These are phyloP conservation scores for Diprion similis DNA, from an alignment of 1,140 invertebrate species.

Conservation along the genomic window DNA sequence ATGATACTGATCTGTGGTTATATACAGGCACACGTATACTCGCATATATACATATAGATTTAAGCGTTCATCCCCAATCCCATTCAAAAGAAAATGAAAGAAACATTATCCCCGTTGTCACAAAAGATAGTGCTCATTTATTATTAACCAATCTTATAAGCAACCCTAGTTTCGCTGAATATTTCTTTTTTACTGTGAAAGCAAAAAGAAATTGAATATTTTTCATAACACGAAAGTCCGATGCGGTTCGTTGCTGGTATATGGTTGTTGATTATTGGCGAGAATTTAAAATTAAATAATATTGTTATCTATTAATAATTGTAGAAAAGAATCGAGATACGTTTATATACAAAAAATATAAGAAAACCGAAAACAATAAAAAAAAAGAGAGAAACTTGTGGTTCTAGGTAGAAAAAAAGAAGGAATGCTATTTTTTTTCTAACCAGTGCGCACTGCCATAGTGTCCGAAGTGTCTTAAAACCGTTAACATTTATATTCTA, in stretches of 20 bases:
- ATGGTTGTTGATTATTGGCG: constrained; percentile 34
- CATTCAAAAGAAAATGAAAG: background rate
- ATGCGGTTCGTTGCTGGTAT: constrained; percentile 30
- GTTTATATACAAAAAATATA: constrained; percentile 6
- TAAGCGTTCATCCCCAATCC: background rate
- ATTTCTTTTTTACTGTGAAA: background rate
- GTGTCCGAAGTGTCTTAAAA: constrained; percentile 35
- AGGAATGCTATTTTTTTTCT: background rate
- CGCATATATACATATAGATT: background rate
- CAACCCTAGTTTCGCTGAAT: background rate
- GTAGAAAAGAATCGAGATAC: background rate
- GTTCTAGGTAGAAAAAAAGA: constrained; percentile 7
- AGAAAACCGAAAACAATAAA: constrained; percentile 1
- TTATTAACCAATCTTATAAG: background rate
- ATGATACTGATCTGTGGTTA: constrained; percentile 3
- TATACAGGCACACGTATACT: background rate
- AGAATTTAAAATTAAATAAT: constrained; percentile 30
- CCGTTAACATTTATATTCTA: background rate
- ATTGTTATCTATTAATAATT: constrained; percentile 38
- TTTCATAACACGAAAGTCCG: constrained; percentile 24
- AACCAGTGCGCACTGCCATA: constrained; percentile 41
- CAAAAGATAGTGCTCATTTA: background rate
- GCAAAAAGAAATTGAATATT: constrained; percentile 20
- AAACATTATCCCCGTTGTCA: background rate
- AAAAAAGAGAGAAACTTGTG: constrained; percentile 16